phyloP scores from a whole-genome alignment of 2,888 invertebrate genomes.

The Sphinx pinastri region DNA sequence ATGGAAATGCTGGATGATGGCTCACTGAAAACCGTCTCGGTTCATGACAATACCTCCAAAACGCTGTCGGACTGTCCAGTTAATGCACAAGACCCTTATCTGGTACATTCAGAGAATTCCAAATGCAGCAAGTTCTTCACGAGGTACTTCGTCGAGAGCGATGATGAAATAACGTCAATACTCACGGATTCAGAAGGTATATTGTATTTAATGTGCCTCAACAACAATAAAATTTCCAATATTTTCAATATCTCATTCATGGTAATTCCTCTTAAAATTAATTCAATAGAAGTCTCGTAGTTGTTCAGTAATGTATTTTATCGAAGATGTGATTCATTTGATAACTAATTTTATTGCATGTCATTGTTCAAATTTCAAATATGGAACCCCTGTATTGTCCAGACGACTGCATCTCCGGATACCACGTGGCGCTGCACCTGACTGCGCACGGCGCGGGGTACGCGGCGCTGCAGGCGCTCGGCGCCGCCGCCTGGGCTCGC shows the following conservation, averaged over 20 bases:
- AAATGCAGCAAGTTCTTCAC: slow-evolving; percentile 87
- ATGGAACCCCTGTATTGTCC: slow-evolving; percentile 27
- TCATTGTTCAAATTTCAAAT: not conserved
- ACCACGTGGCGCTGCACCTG: slow-evolving; percentile 89
- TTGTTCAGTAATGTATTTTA: too few relatives aligned
- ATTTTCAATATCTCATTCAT: too few relatives aligned
- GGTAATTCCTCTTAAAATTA: too few relatives aligned
- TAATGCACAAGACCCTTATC: slow-evolving; percentile 75
- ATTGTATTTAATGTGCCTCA: slow-evolving; percentile 28
- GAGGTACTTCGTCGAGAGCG: slow-evolving; percentile 87
- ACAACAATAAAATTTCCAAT: not conserved
- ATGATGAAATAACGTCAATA: slow-evolving; percentile 88
- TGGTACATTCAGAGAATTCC: slow-evolving; percentile 80
- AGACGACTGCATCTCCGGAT: slow-evolving; percentile 89
- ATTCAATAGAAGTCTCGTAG: too few relatives aligned
- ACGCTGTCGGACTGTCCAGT: slow-evolving; percentile 77
- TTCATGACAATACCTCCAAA: slow-evolving; percentile 80
- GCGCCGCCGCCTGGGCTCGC: slow-evolving; percentile 75
- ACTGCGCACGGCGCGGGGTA: slow-evolving; percentile 89
- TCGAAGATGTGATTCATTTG: too few relatives aligned
- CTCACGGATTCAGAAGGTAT: slow-evolving; percentile 89
- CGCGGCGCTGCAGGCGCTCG: slow-evolving; percentile 86
- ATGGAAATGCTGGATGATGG: slow-evolving; percentile 81
- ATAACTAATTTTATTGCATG: not conserved
- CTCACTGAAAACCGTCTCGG: slow-evolving; percentile 76